Conservation (phyloP, 2,113 vertebrate species). For the western clawed frog (Xenopus tropicalis) region DNA sequence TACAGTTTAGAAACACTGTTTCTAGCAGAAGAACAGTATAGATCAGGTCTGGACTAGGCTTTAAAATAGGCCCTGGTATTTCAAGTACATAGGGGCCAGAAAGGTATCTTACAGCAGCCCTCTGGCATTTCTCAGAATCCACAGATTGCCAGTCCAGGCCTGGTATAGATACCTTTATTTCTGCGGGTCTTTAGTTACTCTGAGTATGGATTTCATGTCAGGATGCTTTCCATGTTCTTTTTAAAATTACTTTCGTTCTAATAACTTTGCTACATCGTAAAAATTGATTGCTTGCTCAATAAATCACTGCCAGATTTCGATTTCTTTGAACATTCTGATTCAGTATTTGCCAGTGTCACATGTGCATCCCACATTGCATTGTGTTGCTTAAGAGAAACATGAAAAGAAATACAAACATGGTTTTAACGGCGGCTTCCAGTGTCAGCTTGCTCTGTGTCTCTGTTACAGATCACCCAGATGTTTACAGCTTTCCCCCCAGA, state of each 20-base stretch:
- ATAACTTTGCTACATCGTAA: not conserved
- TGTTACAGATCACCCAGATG: conserved; percentile 78
- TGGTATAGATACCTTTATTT: too few relatives aligned
- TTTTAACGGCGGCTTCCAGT: conserved; percentile 8
- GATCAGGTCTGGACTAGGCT: too few relatives aligned
- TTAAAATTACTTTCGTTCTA: conserved; percentile 1
- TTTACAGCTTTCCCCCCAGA: conserved; percentile 85
- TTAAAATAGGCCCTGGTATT: too few relatives aligned
- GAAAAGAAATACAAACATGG: conserved; percentile 9
- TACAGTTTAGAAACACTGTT: too few relatives aligned
- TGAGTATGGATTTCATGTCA: too few relatives aligned
- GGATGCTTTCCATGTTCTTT: too few relatives aligned
- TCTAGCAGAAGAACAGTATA: too few relatives aligned
- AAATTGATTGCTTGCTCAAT: conserved; percentile 26
- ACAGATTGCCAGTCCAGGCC: too few relatives aligned
- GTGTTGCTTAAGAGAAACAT: conserved; percentile 4
- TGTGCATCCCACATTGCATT: conserved; percentile 30
- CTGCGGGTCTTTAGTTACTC: too few relatives aligned
- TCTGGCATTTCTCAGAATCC: too few relatives aligned
- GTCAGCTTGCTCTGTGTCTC: conserved; percentile 22
- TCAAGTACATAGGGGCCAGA: too few relatives aligned
- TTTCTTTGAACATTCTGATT: conserved; percentile 21
- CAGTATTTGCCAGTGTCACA: conserved; percentile 13
- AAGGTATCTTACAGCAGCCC: too few relatives aligned
- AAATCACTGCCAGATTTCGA: conserved; percentile 13